Conservation (phyloP, 2,888 invertebrate genomes). For the Heteropelma amictum region DNA sequence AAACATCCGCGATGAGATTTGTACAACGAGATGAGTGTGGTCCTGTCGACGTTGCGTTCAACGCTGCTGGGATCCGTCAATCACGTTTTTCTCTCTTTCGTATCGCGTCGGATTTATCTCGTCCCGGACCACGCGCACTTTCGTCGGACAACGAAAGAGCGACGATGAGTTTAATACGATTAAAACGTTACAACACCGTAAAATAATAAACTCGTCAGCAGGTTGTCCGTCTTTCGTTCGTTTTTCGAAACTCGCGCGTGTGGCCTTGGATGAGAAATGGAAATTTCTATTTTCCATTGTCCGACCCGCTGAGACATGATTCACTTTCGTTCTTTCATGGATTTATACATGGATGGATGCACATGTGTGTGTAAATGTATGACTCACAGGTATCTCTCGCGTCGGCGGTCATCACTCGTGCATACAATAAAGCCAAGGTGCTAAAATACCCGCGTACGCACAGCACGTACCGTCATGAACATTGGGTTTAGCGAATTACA, state of each 20-base stretch:
- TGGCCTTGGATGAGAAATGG: background rate
- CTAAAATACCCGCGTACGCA: conserved; percentile 14
- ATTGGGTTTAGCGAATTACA: conserved; percentile 1
- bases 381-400: background rate
- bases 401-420: conserved; percentile 1
- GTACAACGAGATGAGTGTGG: no score
- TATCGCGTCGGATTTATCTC: no score
- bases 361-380: background rate
- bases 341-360: background rate
- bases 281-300: conserved; percentile 16
- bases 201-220: no score
- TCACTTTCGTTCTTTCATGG: conserved; percentile 26
- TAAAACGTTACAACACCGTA: no score
- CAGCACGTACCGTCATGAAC: background rate
- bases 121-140: no score
- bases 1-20: background rate
- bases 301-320: background rate
- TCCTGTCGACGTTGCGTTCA: no score
- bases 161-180: background rate
- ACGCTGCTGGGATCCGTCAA: no score
- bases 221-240: no score
- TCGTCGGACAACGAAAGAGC: no score
- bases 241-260: background rate
- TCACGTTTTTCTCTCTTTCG: no score
- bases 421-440: conserved; percentile 8